Evolutionary conservation across 2,888 invertebrate genomes (phyloP), one percentile per base, ranked within the genome.

Genomic region (Cantharis nigra): DNA sequence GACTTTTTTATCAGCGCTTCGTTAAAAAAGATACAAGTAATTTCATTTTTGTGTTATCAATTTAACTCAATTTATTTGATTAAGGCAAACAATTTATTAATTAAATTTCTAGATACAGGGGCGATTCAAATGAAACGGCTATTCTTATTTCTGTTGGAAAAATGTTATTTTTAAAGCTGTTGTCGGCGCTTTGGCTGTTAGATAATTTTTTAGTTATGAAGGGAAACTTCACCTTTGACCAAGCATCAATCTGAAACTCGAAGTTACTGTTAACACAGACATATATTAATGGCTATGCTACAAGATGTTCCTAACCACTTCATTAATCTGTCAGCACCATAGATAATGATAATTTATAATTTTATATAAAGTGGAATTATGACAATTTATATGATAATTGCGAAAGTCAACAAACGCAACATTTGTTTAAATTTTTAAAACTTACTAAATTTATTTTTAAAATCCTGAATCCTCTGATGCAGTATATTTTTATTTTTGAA

Each of bases 341-440:
- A 78, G 80, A 82, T 82, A 82, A 80, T 77, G 71, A 78, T 78
- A 80, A 82, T 82, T 82, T 82, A 82, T 82, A 80, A 77, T 28
- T 75, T 33, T 23, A 49, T 70, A 74, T 73, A 62, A 72, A 72
- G 30, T 11, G 0, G 14, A 18, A 18, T 75, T 69, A 20, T 18
- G 26, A 28, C 11, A 28, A 75, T 28, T 67, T 67, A 74, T 49
- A 49, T 49, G 49, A 49, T 49, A 49, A 49, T 49, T 7, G 49
- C n/a, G 9, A 7, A 49, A 49, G 11, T 11, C n/a, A n/a, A n/a
- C n/a, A 49, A 16, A 49, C 4, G n/a, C 49, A 49, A n/a, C 2
- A 49, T n/a, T n/a, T 49, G 7, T 49, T n/a, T n/a, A 0, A 49
- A 49, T 2, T 49, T 49, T n/a, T n/a, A n/a, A 9, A 26, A 9